phyloP scores from a whole-genome alignment of 2,113 vertebrate genomes.

The Erythrolamprus reginae region DNA sequence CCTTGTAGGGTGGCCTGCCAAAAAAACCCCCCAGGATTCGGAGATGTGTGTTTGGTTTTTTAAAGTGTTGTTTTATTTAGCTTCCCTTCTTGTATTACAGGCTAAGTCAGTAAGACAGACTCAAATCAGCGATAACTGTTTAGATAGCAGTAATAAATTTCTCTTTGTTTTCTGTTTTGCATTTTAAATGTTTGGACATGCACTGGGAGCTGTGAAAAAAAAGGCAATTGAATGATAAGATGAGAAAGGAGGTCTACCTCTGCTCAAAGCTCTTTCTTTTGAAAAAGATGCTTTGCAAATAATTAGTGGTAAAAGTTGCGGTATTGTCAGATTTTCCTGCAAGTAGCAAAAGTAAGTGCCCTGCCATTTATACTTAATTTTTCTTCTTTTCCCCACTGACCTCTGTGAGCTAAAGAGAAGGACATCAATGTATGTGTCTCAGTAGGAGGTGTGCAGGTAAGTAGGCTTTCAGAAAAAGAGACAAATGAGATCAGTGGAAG shows the following conservation, averaged over 20 bases:
- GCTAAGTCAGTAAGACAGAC: neutral
- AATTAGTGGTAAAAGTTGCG: neutral
- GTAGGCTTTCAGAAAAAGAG: constrained; percentile 42
- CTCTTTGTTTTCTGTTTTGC: constrained; percentile 6
- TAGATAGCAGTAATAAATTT: neutral
- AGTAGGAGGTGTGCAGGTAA: constrained; percentile 41
- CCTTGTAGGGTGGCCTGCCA: neutral
- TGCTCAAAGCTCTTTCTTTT: neutral
- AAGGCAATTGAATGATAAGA: accelerated
- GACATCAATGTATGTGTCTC: constrained; percentile 49
- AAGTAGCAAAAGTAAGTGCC: neutral
- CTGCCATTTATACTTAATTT: constrained; percentile 35
- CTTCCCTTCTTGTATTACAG: neutral
- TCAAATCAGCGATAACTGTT: neutral
- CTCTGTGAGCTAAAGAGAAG: constrained; percentile 17
- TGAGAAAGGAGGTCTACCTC: neutral
- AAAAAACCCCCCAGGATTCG: too few species aligned
- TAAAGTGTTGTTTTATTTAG: neutral
- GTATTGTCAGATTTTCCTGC: constrained; percentile 10
- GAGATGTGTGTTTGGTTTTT: neutral
- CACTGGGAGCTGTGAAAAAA: neutral
- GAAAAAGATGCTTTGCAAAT: neutral
- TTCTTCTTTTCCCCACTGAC: constrained; percentile 6
- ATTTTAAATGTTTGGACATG: constrained; percentile 15
- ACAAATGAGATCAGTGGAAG: constrained; percentile 47